phyloP scores from a whole-genome alignment of 2,888 invertebrate genomes.

The Acrobasis repandana region DNA sequence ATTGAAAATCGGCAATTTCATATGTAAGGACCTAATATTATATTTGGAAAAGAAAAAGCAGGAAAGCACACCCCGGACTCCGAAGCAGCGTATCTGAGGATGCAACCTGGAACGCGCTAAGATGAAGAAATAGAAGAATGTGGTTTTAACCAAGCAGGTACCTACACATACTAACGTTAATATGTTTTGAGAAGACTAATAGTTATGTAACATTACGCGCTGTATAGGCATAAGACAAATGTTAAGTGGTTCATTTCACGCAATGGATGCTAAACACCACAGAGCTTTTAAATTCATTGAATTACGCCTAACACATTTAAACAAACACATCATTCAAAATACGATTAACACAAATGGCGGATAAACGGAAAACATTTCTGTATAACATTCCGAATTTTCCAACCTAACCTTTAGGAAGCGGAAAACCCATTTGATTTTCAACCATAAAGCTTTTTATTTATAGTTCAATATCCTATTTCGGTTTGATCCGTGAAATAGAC shows the following conservation, averaged over 20 bases:
- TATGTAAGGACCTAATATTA: no score
- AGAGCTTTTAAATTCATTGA: neutral
- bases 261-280: neutral
- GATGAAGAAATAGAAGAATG: no score
- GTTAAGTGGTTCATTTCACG: neutral
- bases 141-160: no score
- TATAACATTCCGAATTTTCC: constrained; percentile 1
- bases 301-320: neutral
- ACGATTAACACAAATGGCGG: constrained; percentile 1
- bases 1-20: no score
- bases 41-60: no score
- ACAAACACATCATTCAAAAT: constrained; percentile 2
- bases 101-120: no score
- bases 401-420: neutral
- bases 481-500: constrained; percentile 27
- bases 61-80: no score
- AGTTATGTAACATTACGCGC: neutral
- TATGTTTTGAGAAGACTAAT: no score
- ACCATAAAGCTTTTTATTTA: constrained; percentile 2
- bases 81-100: no score
- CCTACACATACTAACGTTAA: no score
- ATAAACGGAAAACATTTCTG: constrained; percentile 1
- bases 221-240: neutral
- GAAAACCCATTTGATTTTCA: neutral
- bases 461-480: constrained; percentile 13